Conservation (phyloP, 2,113 vertebrate species). For the Noturus placidus region DNA sequence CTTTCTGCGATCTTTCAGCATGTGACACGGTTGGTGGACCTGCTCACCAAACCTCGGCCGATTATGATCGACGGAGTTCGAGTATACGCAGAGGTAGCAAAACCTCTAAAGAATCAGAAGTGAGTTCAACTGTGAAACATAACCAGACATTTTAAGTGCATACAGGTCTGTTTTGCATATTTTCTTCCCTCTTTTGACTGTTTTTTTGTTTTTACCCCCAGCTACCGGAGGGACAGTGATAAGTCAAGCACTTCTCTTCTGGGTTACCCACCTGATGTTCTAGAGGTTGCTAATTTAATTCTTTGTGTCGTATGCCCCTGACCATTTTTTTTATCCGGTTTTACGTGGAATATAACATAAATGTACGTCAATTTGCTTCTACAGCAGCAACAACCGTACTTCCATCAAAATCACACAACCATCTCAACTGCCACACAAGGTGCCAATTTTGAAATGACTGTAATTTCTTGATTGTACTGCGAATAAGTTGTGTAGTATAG, state of each 20-base stretch:
- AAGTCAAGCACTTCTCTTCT: conserved; percentile 67
- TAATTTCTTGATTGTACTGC: neutral
- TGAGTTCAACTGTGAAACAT: conserved; percentile 50
- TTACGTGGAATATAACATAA: neutral
- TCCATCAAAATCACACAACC: conserved; percentile 53
- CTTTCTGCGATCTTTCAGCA: conserved; percentile 74
- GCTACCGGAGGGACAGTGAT: conserved; percentile 69
- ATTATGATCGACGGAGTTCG: conserved; percentile 90
- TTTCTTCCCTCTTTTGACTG: neutral
- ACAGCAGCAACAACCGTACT: conserved; percentile 56
- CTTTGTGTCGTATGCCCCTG: neutral
- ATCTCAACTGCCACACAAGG: conserved; percentile 61
- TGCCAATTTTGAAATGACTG: conserved; percentile 21
- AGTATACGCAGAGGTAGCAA: conserved; percentile 90
- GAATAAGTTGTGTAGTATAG: neutral
- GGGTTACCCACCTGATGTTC: conserved; percentile 66
- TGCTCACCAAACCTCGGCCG: conserved; percentile 87
- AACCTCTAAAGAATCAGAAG: conserved; percentile 77
- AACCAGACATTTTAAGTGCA: neutral
- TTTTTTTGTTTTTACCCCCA: conserved; percentile 49
- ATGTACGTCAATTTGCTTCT: neutral
- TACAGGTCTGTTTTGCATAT: neutral
- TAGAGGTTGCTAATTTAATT: conserved; percentile 58
- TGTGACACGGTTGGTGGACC: conserved; percentile 87
- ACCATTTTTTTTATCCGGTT: neutral